Conservation (phyloP, 1,140 invertebrate species). For the Eriocheir sinensis region DNA sequence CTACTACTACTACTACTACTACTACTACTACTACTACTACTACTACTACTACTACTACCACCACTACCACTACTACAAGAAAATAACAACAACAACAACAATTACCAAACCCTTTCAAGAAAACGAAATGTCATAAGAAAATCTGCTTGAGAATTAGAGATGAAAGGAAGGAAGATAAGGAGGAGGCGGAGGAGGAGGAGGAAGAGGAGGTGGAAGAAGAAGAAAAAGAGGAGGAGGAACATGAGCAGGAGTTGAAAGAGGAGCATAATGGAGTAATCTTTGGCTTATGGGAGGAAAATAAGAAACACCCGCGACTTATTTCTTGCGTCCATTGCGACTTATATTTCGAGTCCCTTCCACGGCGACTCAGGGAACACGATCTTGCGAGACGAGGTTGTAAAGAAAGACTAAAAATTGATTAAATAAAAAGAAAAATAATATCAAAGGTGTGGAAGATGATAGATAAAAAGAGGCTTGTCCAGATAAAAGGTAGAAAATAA, state of each 20-base stretch:
- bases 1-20: slow-evolving; percentile 16
- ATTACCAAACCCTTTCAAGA: no score
- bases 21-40: slow-evolving; percentile 24
- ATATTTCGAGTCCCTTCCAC: not conserved
- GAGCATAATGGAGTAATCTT: not conserved
- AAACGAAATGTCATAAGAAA: no score
- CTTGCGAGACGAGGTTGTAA: not conserved
- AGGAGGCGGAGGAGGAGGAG: not conserved
- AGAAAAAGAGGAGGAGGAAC: not conserved
- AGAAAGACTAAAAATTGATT: not conserved
- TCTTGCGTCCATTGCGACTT: not conserved
- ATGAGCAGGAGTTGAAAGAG: not conserved
- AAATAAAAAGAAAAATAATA: not conserved
- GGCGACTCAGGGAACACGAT: not conserved
- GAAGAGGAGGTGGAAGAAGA: not conserved
- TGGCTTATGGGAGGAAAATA: not conserved
- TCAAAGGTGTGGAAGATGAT: not conserved
- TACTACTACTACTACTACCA: slow-evolving; percentile 11
- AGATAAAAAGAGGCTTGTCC: no score
- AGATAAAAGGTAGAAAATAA: no score
- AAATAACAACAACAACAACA: no score
- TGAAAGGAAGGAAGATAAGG: not conserved
- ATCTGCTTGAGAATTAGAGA: no score
- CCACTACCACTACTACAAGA: not conserved
- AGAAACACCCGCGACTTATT: no score